Evolutionary conservation across 2,113 vertebrate genomes (phyloP).

Genomic region (Nanorana parkeri): DNA sequence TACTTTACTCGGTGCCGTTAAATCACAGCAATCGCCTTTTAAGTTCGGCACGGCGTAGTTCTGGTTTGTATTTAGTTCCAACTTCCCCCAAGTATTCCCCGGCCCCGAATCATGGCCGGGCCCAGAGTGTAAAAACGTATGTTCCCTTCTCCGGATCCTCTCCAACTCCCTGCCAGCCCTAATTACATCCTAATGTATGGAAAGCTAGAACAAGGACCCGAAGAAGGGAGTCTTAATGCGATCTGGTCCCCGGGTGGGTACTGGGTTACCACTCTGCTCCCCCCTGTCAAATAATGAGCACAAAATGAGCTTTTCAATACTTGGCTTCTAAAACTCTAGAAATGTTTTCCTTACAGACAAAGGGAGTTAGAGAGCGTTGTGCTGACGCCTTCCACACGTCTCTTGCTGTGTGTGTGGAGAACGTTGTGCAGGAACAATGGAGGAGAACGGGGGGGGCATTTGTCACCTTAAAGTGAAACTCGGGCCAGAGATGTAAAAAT

Average conservation of each 20-base stretch:
- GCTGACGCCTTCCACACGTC: not conserved
- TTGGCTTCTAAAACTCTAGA: not conserved
- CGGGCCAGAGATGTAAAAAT: too few species aligned
- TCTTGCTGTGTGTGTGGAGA: not conserved
- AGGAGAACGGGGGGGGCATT: too few species aligned
- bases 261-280: not conserved
- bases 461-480: too few species aligned
- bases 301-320: not conserved
- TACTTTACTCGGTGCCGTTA: not conserved
- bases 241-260: conserved; percentile 14
- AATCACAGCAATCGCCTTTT: not conserved
- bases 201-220: conserved; percentile 4
- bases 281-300: not conserved
- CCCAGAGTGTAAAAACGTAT: not conserved
- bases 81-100: conserved; percentile 8
- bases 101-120: not conserved
- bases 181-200: conserved; percentile 17
- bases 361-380: not conserved
- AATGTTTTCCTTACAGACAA: not conserved
- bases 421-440: too few species aligned
- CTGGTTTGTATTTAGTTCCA: conserved; percentile 19
- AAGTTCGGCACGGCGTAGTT: not conserved
- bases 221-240: not conserved
- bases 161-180: conserved; percentile 40
- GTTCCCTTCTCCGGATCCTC: not conserved